Conservation (phyloP, 2,888 invertebrate genomes). For the Petrolisthes cinctipes region DNA sequence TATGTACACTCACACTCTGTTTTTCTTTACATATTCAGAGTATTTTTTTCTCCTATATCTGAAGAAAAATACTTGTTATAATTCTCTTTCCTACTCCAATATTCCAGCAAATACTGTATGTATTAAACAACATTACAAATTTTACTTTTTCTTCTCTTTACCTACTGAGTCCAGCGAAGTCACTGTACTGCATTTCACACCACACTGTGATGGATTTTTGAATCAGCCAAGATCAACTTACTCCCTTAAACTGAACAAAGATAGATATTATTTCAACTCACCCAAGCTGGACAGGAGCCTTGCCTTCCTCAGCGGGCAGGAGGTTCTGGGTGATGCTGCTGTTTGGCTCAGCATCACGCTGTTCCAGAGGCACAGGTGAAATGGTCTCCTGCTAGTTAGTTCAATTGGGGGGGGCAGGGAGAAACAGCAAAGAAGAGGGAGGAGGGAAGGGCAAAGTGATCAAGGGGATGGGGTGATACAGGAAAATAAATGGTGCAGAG, state of each 20-base stretch:
- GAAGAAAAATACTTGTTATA: too few relatives aligned
- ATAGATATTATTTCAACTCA: constrained; percentile 29
- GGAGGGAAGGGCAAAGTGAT: not conserved
- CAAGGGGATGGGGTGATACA: not conserved
- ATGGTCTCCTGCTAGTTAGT: constrained; percentile 39
- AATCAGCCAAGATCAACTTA: not conserved
- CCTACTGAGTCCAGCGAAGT: too few relatives aligned
- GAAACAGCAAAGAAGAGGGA: not conserved
- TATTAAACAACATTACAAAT: too few relatives aligned
- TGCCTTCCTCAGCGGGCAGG: constrained; percentile 75
- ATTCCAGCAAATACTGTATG: too few relatives aligned
- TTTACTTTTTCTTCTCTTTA: too few relatives aligned
- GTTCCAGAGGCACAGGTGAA: constrained; percentile 43
- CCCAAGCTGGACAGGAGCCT: constrained; percentile 79
- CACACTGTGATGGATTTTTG: too few relatives aligned
- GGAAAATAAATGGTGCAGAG: not conserved
- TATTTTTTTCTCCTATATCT: too few relatives aligned
- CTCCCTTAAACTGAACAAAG: not conserved
- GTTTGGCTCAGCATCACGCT: constrained; percentile 57
- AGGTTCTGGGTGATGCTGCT: constrained; percentile 64
- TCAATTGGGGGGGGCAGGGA: constrained; percentile 55
- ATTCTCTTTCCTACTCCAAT: too few relatives aligned
- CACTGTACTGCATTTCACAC: too few relatives aligned
- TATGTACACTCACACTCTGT: too few relatives aligned
- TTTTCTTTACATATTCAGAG: too few relatives aligned